Evolutionary conservation across 2,888 invertebrate species (phyloP).

Genomic region (Acleris literana): DNA sequence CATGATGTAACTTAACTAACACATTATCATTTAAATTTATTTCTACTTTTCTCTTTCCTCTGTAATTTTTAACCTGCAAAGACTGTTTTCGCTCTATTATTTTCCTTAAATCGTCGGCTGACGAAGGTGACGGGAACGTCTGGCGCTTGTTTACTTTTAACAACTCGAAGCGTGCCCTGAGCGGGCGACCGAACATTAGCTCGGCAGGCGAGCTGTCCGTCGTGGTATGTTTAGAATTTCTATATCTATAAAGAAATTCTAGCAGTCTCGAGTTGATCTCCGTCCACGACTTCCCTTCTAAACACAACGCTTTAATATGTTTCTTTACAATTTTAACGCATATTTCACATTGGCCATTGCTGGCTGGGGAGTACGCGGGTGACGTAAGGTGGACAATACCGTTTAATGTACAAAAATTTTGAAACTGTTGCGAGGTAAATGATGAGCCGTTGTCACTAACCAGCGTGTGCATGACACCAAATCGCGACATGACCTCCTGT

Average conservation of each 20-base stretch:
- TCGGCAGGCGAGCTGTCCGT: conserved; percentile 18
- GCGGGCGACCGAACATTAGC: background rate
- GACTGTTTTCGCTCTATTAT: conserved; percentile 2
- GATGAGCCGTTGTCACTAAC: conserved; percentile 27
- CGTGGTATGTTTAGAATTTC: conserved; percentile 18
- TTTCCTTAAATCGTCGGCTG: background rate
- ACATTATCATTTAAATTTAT: background rate
- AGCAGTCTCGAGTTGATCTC: background rate
- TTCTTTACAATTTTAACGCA: conserved; percentile 30
- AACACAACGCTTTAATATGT: conserved; percentile 12
- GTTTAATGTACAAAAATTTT: conserved; percentile 17
- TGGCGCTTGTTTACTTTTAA: background rate
- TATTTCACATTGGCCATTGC: conserved; percentile 25
- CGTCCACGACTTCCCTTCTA: conserved; percentile 4
- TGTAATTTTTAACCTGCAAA: conserved; percentile 9
- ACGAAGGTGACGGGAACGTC: background rate
- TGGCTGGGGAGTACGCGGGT: conserved; percentile 16
- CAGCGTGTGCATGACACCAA: conserved; percentile 22
- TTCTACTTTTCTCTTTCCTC: background rate
- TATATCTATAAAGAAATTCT: conserved; percentile 12
- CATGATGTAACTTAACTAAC: background rate
- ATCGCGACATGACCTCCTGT: conserved; percentile 17
- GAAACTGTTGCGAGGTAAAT: conserved; percentile 16
- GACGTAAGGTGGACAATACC: conserved; percentile 25
- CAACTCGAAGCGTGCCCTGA: conserved; percentile 1